These are phyloP conservation scores for Eupeodes latifasciatus DNA, from an alignment of 2,888 invertebrate species.

Conservation along the genomic window DNA sequence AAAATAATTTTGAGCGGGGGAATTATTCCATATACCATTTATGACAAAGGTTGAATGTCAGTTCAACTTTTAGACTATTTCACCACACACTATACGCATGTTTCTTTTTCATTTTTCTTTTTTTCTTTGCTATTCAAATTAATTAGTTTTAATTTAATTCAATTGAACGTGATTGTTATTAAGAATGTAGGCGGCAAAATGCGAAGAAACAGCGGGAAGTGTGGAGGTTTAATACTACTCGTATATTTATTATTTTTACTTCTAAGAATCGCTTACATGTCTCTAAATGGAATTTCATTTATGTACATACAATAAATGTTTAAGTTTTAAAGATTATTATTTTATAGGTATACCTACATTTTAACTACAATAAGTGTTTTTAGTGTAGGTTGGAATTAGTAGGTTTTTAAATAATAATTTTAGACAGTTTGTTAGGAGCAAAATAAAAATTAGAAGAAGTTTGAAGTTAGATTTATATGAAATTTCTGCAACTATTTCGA, in stretches of 20 bases:
- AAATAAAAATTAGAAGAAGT: background rate
- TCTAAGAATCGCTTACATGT: slow-evolving; percentile 34
- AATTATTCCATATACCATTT: background rate
- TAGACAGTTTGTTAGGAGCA: background rate
- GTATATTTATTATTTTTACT: slow-evolving; percentile 10
- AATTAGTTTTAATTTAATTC: slow-evolving; percentile 74
- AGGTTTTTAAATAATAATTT: background rate
- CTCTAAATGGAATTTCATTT: slow-evolving; percentile 1
- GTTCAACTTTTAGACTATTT: slow-evolving; percentile 19
- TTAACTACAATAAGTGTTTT: background rate
- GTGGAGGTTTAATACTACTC: slow-evolving; percentile 46
- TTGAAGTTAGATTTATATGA: background rate
- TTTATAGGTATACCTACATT: too few species aligned
- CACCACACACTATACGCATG: slow-evolving; percentile 1
- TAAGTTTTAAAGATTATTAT: too few species aligned
- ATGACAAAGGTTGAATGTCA: slow-evolving; percentile 16
- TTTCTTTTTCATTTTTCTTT: slow-evolving; percentile 25
- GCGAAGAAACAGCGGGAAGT: background rate
- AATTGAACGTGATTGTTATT: slow-evolving; percentile 69
- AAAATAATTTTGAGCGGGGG: slow-evolving; percentile 41
- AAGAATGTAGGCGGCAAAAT: slow-evolving; percentile 56
- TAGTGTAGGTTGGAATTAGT: background rate
- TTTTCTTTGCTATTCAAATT: slow-evolving; percentile 52
- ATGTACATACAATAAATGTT: background rate
- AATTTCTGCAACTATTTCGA: too few species aligned